Evolutionary conservation across 2,888 invertebrate species (phyloP).

Genomic region (Drosophila subsilvestris): DNA sequence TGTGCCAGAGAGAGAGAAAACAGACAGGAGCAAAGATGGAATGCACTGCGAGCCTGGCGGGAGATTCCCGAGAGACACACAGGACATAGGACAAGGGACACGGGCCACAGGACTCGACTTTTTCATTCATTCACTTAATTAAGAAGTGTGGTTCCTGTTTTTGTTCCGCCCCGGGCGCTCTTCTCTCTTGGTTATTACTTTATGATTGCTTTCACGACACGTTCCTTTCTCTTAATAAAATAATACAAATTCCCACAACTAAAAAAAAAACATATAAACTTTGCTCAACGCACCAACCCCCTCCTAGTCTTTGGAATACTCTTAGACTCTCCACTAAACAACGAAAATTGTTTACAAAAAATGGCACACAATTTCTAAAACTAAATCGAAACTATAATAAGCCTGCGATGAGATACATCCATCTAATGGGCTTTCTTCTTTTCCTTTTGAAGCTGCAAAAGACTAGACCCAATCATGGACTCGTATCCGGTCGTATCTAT

Average conservation of each 20-base stretch:
- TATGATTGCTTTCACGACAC: background rate
- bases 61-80: background rate
- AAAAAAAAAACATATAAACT: too few species aligned
- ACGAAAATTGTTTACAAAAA: background rate
- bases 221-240: background rate
- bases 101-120: too few species aligned
- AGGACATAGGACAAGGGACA: background rate
- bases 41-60: background rate
- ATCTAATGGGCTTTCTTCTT: background rate
- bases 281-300: too few species aligned
- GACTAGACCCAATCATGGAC: conserved; percentile 18
- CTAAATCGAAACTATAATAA: background rate
- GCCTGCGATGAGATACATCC: background rate
- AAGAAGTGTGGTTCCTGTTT: background rate
- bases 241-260: too few species aligned
- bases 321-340: too few species aligned
- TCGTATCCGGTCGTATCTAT: conserved; percentile 23
- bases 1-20: background rate
- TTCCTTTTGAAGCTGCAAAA: conserved; percentile 3
- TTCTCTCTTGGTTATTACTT: background rate
- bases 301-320: too few species aligned
- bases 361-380: background rate
- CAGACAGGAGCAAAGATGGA: background rate
- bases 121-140: background rate
- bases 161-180: too few species aligned